Evolutionary conservation across 2,113 vertebrate genomes (phyloP).

Genomic region (Gallinago media): DNA sequence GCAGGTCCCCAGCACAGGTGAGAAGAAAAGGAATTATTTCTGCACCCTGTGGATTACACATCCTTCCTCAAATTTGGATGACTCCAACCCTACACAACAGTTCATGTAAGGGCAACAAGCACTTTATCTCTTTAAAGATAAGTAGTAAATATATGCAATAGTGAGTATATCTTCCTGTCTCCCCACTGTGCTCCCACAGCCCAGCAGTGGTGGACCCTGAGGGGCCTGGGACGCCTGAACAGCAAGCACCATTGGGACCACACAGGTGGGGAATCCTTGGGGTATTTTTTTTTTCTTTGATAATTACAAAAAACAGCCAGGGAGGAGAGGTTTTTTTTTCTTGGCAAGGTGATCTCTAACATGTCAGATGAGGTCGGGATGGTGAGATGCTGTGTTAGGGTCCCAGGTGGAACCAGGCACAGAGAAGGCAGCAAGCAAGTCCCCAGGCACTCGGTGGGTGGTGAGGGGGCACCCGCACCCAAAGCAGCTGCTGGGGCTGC

Average conservation of each 20-base stretch:
- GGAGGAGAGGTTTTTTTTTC: not conserved
- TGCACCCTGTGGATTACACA: not conserved
- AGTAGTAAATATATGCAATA: accelerated
- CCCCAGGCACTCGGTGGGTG: accelerated
- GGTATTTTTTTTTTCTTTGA: accelerated
- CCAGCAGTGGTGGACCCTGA: accelerated
- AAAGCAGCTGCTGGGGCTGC: not conserved
- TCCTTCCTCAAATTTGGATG: not conserved
- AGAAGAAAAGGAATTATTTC: not conserved
- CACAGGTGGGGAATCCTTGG: accelerated
- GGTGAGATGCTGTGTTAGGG: accelerated
- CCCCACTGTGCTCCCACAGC: accelerated
- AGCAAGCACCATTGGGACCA: accelerated
- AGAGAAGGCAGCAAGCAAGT: not conserved
- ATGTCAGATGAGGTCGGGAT: accelerated
- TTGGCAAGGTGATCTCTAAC: not conserved
- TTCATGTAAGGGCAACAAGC: accelerated
- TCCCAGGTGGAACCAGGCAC: not conserved
- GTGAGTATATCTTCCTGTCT: accelerated
- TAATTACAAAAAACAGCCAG: not conserved
- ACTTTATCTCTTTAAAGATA: not conserved
- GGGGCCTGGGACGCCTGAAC: not conserved
- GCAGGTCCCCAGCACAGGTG: not conserved
- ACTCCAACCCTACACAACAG: accelerated
- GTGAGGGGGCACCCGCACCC: not conserved